A percentile compares a stretch with the other conserved stretches of the same genome.
phyloP scores from a whole-genome alignment of 1,140 invertebrate genomes.

The Chironomus tepperi region DNA sequence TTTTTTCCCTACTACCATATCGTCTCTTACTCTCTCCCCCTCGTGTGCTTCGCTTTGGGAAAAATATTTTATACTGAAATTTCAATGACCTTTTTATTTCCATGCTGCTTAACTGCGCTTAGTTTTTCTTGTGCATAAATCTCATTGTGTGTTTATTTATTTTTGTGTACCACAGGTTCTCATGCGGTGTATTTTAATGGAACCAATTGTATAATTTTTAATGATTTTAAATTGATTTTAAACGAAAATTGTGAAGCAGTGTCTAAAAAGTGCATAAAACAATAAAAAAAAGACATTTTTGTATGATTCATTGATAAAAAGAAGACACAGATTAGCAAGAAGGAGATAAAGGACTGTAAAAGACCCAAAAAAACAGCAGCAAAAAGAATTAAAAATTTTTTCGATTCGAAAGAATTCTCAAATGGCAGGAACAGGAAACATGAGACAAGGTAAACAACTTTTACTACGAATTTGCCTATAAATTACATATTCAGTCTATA shows the following conservation, averaged over 20 bases:
- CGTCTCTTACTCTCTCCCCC: too few relatives aligned
- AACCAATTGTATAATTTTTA: not conserved
- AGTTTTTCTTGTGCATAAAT: too few relatives aligned
- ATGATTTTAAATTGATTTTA: not conserved
- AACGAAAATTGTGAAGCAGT: not conserved
- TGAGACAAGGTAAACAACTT: slow-evolving; percentile 21
- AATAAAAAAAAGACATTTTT: not conserved
- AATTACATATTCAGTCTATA: not conserved
- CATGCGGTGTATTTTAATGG: not conserved
- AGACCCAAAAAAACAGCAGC: too few relatives aligned
- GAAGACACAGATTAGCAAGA: not conserved
- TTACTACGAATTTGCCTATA: not conserved
- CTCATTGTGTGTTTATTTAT: too few relatives aligned
- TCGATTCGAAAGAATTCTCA: not conserved
- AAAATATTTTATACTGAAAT: slow-evolving; percentile 8
- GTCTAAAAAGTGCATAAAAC: not conserved
- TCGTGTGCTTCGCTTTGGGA: not conserved
- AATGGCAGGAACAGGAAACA: slow-evolving; percentile 23
- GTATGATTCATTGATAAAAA: not conserved
- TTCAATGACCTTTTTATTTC: not conserved
- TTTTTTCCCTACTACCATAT: not conserved
- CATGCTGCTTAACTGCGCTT: not conserved
- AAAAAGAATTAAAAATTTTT: not conserved
- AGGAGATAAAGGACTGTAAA: not conserved
- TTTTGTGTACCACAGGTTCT: not conserved